Conservation (phyloP, 2,113 vertebrate species). For the Verasper variegatus region DNA sequence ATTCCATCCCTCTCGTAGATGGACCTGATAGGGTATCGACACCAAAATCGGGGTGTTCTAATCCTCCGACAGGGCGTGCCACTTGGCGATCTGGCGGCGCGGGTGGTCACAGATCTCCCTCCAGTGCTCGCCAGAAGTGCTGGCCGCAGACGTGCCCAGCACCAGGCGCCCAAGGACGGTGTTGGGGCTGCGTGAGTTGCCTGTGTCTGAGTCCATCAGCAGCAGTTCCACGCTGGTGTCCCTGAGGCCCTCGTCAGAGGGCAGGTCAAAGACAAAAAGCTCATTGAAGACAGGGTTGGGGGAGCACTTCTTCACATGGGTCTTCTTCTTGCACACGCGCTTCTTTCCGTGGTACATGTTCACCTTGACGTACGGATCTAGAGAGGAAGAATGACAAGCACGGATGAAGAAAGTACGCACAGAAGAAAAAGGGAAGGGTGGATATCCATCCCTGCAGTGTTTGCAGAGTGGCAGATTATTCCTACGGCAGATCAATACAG, state of each 20-base stretch:
- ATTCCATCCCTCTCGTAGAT: slow-evolving; percentile 17
- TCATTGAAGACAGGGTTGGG: slow-evolving; percentile 98
- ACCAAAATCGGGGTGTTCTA: slow-evolving; percentile 71
- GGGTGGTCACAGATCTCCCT: slow-evolving; percentile 98
- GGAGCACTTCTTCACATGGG: slow-evolving; percentile 95
- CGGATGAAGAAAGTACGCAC: not conserved
- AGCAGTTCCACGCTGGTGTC: slow-evolving; percentile 98
- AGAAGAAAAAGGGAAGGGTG: not conserved
- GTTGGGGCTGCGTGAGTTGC: slow-evolving; percentile 75
- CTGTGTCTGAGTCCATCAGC: slow-evolving; percentile 95
- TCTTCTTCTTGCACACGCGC: slow-evolving; percentile 98
- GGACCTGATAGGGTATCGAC: slow-evolving; percentile 18
- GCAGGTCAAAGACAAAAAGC: slow-evolving; percentile 97
- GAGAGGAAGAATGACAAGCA: slow-evolving; percentile 31
- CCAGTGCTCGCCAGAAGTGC: slow-evolving; percentile 95
- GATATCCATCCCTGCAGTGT: slow-evolving; percentile 17
- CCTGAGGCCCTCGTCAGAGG: slow-evolving; percentile 89
- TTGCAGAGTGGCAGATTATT: slow-evolving; percentile 39
- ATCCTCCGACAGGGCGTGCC: slow-evolving; percentile 93
- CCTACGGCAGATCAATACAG: slow-evolving; percentile 54
- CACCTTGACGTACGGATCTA: slow-evolving; percentile 97
- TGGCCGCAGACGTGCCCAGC: slow-evolving; percentile 87
- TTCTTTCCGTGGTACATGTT: slow-evolving; percentile 97
- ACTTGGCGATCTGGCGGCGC: slow-evolving; percentile 97
- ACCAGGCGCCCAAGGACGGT: slow-evolving; percentile 90